Percentiles rank a stretch among this genome's conserved stretches.
phyloP scores from a whole-genome alignment of 2,888 invertebrate species.

The Arrhopalites spinosus region DNA sequence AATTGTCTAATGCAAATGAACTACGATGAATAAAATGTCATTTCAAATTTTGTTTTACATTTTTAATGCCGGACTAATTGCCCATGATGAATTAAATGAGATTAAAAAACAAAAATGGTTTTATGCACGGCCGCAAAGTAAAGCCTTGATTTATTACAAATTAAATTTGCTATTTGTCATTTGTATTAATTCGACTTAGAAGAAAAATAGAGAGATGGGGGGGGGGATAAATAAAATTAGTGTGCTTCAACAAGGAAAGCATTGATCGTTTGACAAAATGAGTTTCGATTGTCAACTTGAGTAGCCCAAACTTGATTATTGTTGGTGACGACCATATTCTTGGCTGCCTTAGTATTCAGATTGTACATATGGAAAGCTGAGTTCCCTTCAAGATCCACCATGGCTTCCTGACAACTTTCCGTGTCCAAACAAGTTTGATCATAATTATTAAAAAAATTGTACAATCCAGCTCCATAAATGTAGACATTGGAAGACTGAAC shows the following conservation, averaged over 20 bases:
- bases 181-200: no score
- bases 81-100: no score
- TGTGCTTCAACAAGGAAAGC: slow-evolving; percentile 44
- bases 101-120: no score
- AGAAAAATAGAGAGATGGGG: no score
- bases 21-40: no score
- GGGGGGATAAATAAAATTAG: no score
- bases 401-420: slow-evolving; percentile 48
- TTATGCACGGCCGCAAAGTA: no score
- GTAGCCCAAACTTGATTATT: slow-evolving; percentile 40
- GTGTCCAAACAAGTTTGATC: slow-evolving; percentile 50
- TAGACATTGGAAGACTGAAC: slow-evolving; percentile 43
- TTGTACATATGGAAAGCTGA: slow-evolving; percentile 45
- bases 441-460: slow-evolving; percentile 53
- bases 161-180: no score
- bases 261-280: slow-evolving; percentile 51
- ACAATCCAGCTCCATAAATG: slow-evolving; percentile 53
- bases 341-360: slow-evolving; percentile 50
- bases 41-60: no score
- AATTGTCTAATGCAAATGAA: no score
- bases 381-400: slow-evolving; percentile 48
- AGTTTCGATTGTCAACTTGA: slow-evolving; percentile 45
- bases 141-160: no score
- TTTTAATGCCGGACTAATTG: no score
- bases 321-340: slow-evolving; percentile 44